These are phyloP conservation scores for Dasypogon diadema DNA, from an alignment of 2,888 invertebrate species.

Conservation along the genomic window DNA sequence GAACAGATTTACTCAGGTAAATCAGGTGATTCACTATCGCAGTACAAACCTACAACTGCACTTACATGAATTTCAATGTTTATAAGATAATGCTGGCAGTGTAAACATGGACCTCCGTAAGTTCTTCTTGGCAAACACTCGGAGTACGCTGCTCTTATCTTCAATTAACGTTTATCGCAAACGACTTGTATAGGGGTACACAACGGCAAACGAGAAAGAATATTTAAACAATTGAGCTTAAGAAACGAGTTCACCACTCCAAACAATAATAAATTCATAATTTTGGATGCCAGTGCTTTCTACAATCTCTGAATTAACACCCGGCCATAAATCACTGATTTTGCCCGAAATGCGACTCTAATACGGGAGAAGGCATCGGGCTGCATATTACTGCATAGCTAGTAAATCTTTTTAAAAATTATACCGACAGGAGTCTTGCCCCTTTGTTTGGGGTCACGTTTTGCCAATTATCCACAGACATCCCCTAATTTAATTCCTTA, in stretches of 20 bases:
- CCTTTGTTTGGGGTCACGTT: not conserved
- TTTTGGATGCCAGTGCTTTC: not conserved
- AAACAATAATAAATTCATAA: not conserved
- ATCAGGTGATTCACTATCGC: not conserved
- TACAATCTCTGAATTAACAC: not conserved
- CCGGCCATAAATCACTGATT: not conserved
- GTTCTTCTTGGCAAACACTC: not conserved
- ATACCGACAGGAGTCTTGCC: not conserved
- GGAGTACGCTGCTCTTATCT: not conserved
- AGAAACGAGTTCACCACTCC: not conserved
- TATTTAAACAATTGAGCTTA: not conserved
- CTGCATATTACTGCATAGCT: no score
- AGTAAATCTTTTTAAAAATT: not conserved
- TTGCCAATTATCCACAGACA: conserved; percentile 2
- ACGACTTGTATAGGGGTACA: not conserved
- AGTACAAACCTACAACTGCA: not conserved
- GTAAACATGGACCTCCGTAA: not conserved
- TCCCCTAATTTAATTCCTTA: not conserved
- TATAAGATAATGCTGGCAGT: not conserved
- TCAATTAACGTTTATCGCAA: conserved; percentile 1
- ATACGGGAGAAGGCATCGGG: not conserved
- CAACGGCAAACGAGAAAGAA: not conserved
- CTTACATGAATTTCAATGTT: not conserved
- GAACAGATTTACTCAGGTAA: not conserved
- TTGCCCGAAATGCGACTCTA: not conserved